phyloP scores from a whole-genome alignment of 2,113 vertebrate genomes.

The Gopherus evgoodei region DNA sequence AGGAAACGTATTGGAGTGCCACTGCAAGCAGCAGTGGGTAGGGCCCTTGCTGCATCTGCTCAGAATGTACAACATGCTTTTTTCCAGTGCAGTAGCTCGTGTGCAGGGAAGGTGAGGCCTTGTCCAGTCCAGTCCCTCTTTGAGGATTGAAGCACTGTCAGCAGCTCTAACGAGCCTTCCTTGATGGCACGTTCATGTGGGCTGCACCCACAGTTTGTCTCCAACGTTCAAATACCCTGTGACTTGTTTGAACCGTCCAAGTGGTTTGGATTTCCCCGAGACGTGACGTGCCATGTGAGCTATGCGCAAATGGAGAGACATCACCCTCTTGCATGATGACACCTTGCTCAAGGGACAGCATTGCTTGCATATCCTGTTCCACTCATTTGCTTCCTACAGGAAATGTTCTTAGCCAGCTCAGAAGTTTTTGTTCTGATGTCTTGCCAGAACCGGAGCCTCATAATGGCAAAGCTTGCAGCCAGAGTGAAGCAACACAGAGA shows the following conservation, averaged over 20 bases:
- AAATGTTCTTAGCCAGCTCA: neutral
- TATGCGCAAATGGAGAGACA: neutral
- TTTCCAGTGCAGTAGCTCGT: neutral
- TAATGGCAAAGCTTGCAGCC: slow-evolving; percentile 18
- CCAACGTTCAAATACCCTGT: neutral
- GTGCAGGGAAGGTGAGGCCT: neutral
- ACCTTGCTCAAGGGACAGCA: neutral
- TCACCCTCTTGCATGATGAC: neutral
- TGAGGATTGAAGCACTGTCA: fast-evolving
- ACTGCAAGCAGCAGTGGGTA: neutral
- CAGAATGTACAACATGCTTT: fast-evolving
- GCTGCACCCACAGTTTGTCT: neutral
- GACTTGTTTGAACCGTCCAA: neutral
- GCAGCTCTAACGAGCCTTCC: neutral
- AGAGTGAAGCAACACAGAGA: slow-evolving; percentile 37
- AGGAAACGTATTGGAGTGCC: neutral
- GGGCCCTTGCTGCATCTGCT: neutral
- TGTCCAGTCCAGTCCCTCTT: neutral
- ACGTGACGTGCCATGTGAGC: neutral
- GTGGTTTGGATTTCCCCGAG: neutral
- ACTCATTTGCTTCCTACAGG: slow-evolving; percentile 7
- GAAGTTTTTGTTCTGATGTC: neutral
- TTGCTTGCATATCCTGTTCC: neutral
- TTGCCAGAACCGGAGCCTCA: neutral
- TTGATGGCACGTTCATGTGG: neutral